Percentiles rank a stretch among this genome's conserved stretches.
Conservation (phyloP, 2,113 vertebrate species). For the Corythoichthys haematopterus region DNA sequence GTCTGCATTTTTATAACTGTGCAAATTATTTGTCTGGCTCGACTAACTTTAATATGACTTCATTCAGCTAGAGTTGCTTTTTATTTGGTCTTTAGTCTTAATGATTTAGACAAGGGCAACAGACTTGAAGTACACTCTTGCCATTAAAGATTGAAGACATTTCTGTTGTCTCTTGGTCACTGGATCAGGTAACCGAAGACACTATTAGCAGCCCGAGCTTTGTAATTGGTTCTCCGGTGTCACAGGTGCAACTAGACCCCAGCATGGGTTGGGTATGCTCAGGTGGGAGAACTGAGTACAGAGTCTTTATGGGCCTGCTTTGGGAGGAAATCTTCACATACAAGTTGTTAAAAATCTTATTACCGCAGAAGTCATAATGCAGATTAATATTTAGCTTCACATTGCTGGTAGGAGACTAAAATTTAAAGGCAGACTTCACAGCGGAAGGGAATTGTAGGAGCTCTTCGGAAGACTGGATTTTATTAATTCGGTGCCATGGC, state of each 20-base stretch:
- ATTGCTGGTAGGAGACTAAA: not conserved
- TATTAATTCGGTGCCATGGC: slow-evolving; percentile 27
- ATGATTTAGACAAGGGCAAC: slow-evolving; percentile 4
- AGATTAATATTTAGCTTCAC: not conserved
- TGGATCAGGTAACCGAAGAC: slow-evolving; percentile 51
- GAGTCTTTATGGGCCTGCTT: not conserved
- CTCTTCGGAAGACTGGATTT: not conserved
- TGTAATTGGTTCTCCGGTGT: slow-evolving; percentile 63
- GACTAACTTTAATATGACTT: not conserved
- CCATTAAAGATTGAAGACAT: slow-evolving; percentile 57
- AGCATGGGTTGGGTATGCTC: not conserved
- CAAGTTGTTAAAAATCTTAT: not conserved
- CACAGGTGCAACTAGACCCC: slow-evolving; percentile 45
- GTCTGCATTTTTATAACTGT: not conserved
- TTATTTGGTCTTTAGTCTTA: not conserved
- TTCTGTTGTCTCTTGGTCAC: slow-evolving; percentile 45
- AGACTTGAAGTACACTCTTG: slow-evolving; percentile 5
- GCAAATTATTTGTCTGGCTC: not conserved
- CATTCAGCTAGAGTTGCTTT: not conserved
- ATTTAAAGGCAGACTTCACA: slow-evolving; percentile 5
- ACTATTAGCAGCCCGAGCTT: slow-evolving; percentile 56
- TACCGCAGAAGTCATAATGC: not conserved
- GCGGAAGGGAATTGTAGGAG: slow-evolving; percentile 9
- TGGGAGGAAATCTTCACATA: not conserved
- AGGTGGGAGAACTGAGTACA: slow-evolving; percentile 5